Conservation (phyloP, 2,888 invertebrate species). For the Caradrina kadenii region DNA sequence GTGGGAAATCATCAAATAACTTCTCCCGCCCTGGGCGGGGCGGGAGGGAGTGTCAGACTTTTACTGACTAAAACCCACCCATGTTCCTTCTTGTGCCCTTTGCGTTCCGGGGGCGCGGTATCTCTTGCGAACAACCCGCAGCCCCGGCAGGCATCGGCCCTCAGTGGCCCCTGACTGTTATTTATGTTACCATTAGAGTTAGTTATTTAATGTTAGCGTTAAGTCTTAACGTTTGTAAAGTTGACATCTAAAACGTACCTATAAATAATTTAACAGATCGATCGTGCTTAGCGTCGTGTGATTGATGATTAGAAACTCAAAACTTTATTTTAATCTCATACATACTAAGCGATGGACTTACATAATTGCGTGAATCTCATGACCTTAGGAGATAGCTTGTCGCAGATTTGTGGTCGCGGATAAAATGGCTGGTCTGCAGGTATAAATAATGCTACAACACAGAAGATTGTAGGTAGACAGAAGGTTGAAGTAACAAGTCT, state of each 20-base stretch:
- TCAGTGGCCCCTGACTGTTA: too few relatives aligned
- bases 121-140: too few relatives aligned
- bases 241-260: slow-evolving; percentile 37
- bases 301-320: slow-evolving; percentile 30
- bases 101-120: too few relatives aligned
- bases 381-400: slow-evolving; percentile 19
- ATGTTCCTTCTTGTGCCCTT: too few relatives aligned
- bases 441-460: neutral
- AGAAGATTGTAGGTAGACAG: neutral
- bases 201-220: slow-evolving; percentile 42
- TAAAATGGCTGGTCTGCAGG: neutral
- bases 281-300: slow-evolving; percentile 5
- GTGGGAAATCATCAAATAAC: too few relatives aligned
- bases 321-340: neutral
- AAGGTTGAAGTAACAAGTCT: too few relatives aligned
- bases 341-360: slow-evolving; percentile 9
- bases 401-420: neutral
- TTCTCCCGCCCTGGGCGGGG: too few relatives aligned
- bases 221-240: slow-evolving; percentile 31
- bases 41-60: too few relatives aligned
- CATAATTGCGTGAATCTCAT: slow-evolving; percentile 16
- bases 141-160: too few relatives aligned
- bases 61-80: too few relatives aligned
- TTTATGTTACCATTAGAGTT: slow-evolving; percentile 45
- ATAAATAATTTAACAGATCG: slow-evolving; percentile 26